Base-by-base conservation (phyloP, 1,140 invertebrate species). In the Drosophila pruinosa region DNA sequence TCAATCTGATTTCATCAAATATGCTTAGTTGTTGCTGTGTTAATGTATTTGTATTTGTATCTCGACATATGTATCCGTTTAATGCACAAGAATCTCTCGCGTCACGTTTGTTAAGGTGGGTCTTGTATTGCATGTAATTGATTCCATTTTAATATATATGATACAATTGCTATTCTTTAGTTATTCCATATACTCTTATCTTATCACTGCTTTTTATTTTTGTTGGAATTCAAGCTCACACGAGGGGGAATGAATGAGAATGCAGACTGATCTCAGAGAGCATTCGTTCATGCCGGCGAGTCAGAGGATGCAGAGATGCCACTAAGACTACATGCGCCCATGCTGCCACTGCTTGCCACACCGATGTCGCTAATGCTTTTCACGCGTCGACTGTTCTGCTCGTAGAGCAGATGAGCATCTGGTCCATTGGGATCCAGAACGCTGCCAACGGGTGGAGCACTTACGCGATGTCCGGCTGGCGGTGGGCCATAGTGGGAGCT, bases 291-390 rank as follows among this genome's bases (percentile, higher is more conserved):
- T 75, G 89, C 77, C 2, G 89, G 89, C 10, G 89, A 91, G 41
- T 86, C 86, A 3, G 89, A 90, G 8, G 78, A 77, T 19, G 64
- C 83, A 14, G 89, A 90, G 43, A 85, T 82, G 47, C 89, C 89
- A 0, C 83, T 83, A 71, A 93, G 76, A 89, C 92, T 90, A 78
- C 92, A 90, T 80, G 78, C 70, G 6, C 77, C 86, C 64, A 83
- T 78, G 36, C 80, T 83, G 54, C 80, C 80, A 57, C 80, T 85
- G 39, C 73, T 77, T 69, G 94, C 92, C 56, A 93, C 92, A 26
- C 95, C 94, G 71, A 95, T 95, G 85, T 95, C 95, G 34, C 94
- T 94, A 68, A 95, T 95, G 65, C 94, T 95, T 73, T 95, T 95
- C 12, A 95, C 94, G 10, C 95, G 92, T 3, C 80, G 68, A 39